Evolutionary conservation across 2,797 vertebrate genomes (phyloP).

Genomic region (Gambelia wislizenii): DNA sequence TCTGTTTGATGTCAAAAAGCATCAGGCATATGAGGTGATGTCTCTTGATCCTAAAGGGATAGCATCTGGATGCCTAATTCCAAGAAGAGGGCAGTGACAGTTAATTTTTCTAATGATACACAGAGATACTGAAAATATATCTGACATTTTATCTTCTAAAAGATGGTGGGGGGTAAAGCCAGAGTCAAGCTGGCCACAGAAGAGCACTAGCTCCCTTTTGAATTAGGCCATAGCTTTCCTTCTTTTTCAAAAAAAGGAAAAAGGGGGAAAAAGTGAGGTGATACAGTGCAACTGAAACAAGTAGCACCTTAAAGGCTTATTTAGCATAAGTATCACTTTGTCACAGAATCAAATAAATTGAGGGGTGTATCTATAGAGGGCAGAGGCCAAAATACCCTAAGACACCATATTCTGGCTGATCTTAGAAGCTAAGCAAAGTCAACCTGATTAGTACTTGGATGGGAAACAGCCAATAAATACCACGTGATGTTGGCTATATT

Average conservation of each 20-base stretch:
- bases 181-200: not conserved
- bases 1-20: conserved; percentile 64
- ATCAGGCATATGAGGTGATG: conserved; percentile 48
- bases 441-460: too few species aligned
- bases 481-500: too few species aligned
- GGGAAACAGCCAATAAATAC: too few species aligned
- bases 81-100: conserved; percentile 33
- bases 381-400: too few species aligned
- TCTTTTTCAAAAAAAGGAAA: not conserved
- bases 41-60: conserved; percentile 37
- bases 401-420: too few species aligned
- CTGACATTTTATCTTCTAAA: conserved; percentile 38
- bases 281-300: too few species aligned
- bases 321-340: too few species aligned
- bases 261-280: too few species aligned
- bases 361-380: too few species aligned
- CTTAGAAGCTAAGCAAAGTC: too few species aligned
- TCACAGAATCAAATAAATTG: too few species aligned
- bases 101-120: conserved; percentile 72
- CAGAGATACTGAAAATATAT: conserved; percentile 54
- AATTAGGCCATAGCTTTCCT: not conserved
- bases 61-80: conserved; percentile 31
- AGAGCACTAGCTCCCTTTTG: not conserved
- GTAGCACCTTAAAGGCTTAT: too few species aligned
- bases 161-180: not conserved